These are phyloP conservation scores for Diachasmimorpha longicaudata DNA, from an alignment of 1,140 invertebrate species.

Conservation along the genomic window DNA sequence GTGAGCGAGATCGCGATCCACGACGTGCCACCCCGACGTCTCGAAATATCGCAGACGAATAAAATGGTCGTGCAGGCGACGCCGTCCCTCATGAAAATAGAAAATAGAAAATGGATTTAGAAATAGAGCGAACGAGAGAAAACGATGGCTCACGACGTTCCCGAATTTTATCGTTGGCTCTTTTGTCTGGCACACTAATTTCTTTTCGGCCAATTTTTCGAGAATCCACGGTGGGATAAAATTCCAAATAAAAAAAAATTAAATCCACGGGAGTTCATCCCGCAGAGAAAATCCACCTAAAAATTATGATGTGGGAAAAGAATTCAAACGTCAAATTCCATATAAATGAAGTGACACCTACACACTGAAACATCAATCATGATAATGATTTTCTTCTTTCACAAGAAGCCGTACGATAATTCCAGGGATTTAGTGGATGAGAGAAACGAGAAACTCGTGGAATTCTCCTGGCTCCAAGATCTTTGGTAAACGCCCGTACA, in stretches of 20 bases:
- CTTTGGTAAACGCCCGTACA: neutral
- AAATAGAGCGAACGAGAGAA: constrained; percentile 52
- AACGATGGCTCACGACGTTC: neutral
- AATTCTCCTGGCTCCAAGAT: neutral
- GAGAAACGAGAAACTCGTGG: neutral
- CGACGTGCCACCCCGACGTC: constrained; percentile 34
- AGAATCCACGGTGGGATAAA: neutral
- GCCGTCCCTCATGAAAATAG: constrained; percentile 52
- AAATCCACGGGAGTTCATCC: neutral
- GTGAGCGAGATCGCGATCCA: constrained; percentile 14
- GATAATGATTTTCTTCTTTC: neutral
- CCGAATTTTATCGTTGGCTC: constrained; percentile 11
- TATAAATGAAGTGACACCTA: neutral
- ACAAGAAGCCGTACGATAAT: neutral
- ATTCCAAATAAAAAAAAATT: neutral
- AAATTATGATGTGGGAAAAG: neutral
- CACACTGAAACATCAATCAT: neutral
- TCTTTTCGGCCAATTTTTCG: neutral
- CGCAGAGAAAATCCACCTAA: neutral
- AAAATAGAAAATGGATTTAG: constrained; percentile 59
- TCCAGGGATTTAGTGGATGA: neutral
- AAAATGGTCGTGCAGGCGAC: constrained; percentile 53
- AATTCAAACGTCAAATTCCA: neutral
- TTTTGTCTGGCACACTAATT: neutral
- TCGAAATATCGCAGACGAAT: constrained; percentile 60